Conservation (phyloP, 2,888 invertebrate species). For the Drosophila neutralis region DNA sequence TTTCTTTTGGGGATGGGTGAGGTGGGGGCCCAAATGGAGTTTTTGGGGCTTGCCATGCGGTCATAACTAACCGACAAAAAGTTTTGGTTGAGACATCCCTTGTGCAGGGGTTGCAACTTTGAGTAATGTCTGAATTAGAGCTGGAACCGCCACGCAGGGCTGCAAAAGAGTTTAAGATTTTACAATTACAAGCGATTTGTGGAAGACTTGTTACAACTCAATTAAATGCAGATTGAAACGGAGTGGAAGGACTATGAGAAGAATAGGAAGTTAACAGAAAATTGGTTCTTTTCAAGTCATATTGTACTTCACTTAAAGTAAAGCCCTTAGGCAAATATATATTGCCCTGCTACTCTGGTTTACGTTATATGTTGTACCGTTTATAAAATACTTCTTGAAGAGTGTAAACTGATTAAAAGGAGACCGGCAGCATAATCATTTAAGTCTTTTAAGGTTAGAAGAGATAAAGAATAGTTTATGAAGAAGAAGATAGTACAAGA, state of each 20-base stretch:
- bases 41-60: conserved; percentile 33
- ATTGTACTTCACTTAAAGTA: not conserved
- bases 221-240: not conserved
- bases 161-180: conserved; percentile 8
- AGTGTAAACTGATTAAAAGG: not conserved
- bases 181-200: not conserved
- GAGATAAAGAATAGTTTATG: not conserved
- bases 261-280: not conserved
- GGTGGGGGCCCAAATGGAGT: conserved; percentile 19
- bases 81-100: conserved; percentile 62
- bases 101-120: conserved; percentile 47
- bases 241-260: not conserved
- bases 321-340: not conserved
- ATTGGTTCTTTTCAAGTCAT: too few relatives aligned
- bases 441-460: not conserved
- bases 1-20: conserved; percentile 5
- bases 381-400: not conserved
- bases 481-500: not conserved
- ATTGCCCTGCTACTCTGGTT: not conserved
- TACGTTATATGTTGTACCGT: too few relatives aligned
- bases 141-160: conserved; percentile 12
- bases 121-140: conserved; percentile 73
- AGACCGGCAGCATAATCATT: too few relatives aligned
- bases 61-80: conserved; percentile 44
- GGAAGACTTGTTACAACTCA: not conserved